Percentiles rank a stretch among this genome's conserved stretches.
Conservation (phyloP, 2,113 vertebrate genomes). For the Tor tambroides region DNA sequence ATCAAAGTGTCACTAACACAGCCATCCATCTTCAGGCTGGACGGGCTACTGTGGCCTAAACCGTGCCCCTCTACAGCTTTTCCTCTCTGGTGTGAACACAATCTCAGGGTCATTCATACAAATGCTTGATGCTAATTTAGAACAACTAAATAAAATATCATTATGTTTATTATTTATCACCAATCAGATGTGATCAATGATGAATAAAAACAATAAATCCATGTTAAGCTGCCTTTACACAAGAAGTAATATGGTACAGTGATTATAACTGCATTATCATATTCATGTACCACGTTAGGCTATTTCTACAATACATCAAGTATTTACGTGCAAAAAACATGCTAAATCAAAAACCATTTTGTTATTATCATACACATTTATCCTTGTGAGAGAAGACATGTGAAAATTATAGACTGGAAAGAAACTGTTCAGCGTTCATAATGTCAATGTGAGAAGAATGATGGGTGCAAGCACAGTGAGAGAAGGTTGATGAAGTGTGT, state of each 20-base stretch:
- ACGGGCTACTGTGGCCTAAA: not conserved
- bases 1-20: slow-evolving; percentile 44
- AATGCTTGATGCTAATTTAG: not conserved
- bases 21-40: slow-evolving; percentile 29
- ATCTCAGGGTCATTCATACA: not conserved
- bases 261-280: not conserved
- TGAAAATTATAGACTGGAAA: not conserved
- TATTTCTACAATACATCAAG: not conserved
- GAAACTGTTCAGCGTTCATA: not conserved
- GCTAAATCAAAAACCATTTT: not conserved
- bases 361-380: not conserved
- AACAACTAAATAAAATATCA: not conserved
- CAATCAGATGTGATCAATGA: not conserved
- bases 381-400: not conserved
- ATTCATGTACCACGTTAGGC: not conserved
- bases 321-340: not conserved
- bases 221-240: not conserved
- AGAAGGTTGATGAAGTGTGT: not conserved
- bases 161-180: not conserved
- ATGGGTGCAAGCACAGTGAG: slow-evolving; percentile 2
- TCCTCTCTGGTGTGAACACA: slow-evolving; percentile 22
- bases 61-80: not conserved
- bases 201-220: not conserved
- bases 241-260: not conserved
- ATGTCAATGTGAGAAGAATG: slow-evolving; percentile 10